phyloP scores from a whole-genome alignment of 2,888 invertebrate genomes.

The Drosophila demipolita region DNA sequence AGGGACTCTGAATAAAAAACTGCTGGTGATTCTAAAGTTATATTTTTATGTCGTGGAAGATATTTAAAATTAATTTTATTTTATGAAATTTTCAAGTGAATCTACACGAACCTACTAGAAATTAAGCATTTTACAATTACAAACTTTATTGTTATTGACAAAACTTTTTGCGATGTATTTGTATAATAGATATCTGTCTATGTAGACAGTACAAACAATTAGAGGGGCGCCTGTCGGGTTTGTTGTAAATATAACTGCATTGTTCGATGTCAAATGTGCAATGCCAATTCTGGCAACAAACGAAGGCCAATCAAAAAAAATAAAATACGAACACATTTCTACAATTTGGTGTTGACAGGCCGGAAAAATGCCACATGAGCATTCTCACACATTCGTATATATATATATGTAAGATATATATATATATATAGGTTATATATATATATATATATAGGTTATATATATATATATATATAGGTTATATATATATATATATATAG shows the following conservation, averaged over 20 bases:
- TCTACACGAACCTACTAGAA: background rate
- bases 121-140: background rate
- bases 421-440: constrained; percentile 13
- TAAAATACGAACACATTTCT: constrained; percentile 39
- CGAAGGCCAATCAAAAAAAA: constrained; percentile 63
- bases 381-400: background rate
- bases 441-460: background rate
- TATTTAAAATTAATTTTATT: background rate
- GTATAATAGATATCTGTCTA: background rate
- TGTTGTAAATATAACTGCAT: constrained; percentile 25
- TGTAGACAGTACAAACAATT: background rate
- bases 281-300: constrained; percentile 44
- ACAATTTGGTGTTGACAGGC: constrained; percentile 66
- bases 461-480: constrained; percentile 9
- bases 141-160: background rate
- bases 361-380: constrained; percentile 5
- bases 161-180: background rate
- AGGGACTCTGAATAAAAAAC: background rate
- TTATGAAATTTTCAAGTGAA: background rate
- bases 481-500: constrained; percentile 35
- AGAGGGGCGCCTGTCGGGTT: background rate
- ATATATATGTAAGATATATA: background rate
- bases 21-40: background rate
- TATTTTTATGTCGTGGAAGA: background rate
- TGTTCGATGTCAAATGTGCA: constrained; percentile 48